Evolutionary conservation across 2,797 vertebrate genomes (phyloP).

Genomic region (Diplodus sargus): DNA sequence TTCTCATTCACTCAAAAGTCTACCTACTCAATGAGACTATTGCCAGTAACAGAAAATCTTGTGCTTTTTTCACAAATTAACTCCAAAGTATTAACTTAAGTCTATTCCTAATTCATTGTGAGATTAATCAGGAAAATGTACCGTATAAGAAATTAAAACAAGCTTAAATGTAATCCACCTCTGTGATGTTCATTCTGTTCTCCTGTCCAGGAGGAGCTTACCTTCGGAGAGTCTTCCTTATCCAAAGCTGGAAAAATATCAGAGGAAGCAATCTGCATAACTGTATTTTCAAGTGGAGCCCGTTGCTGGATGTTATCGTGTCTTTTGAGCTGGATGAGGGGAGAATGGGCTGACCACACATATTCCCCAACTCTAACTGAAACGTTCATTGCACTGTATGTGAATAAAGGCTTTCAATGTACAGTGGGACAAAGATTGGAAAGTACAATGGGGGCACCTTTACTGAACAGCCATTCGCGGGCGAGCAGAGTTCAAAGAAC

Average conservation of each 20-base stretch:
- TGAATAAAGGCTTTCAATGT: conserved; percentile 82
- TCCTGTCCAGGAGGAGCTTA: conserved; percentile 47
- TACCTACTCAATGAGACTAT: neutral
- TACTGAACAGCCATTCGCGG: conserved; percentile 68
- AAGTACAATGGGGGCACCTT: conserved; percentile 82
- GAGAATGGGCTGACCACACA: conserved; percentile 82
- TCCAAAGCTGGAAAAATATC: conserved; percentile 68
- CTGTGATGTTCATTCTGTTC: neutral
- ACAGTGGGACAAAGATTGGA: conserved; percentile 84
- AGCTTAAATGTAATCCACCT: neutral
- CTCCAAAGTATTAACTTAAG: neutral
- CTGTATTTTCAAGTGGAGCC: conserved; percentile 71
- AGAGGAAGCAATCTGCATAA: conserved; percentile 67
- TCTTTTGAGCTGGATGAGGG: conserved; percentile 62
- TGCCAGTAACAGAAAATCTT: neutral
- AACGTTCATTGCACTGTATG: conserved; percentile 79
- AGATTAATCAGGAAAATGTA: neutral
- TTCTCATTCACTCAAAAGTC: neutral
- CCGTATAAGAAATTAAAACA: neutral
- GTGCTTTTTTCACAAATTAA: neutral
- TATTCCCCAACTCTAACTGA: conserved; percentile 79
- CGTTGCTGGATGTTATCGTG: conserved; percentile 64
- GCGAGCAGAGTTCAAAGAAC: conserved; percentile 78
- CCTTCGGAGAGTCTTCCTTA: conserved; percentile 69
- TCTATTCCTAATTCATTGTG: no score